phyloP scores from a whole-genome alignment of 2,113 vertebrate species.

The Bos javanicus region DNA sequence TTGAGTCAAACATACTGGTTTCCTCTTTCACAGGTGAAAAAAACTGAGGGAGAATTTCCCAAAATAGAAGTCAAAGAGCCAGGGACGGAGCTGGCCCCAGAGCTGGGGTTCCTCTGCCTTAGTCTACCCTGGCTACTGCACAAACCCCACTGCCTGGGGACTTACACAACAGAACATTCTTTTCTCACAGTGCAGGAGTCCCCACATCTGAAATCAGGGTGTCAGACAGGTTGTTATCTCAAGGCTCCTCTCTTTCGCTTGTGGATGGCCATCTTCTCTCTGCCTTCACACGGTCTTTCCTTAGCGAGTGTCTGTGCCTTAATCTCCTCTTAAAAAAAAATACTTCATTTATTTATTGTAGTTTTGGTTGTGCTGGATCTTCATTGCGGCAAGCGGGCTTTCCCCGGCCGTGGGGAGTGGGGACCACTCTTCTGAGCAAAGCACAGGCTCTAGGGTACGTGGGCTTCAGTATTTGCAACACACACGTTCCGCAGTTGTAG shows the following conservation, averaged over 20 bases:
- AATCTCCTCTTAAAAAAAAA: neutral
- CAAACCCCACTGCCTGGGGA: neutral
- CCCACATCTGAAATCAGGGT: neutral
- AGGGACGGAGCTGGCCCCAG: neutral
- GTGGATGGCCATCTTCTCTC: neutral
- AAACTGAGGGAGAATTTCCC: neutral
- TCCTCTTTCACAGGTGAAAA: neutral
- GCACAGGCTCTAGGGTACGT: neutral
- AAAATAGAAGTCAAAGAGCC: neutral
- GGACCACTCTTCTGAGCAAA: neutral
- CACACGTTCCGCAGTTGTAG: neutral
- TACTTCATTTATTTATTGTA: neutral
- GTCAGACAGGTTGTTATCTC: rapidly evolving
- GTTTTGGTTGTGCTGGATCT: neutral
- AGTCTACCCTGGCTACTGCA: neutral
- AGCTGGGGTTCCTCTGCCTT: neutral
- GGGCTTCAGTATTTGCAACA: neutral
- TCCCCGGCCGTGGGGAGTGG: too few species aligned
- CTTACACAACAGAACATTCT: neutral
- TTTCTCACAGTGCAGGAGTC: neutral
- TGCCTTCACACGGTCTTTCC: neutral
- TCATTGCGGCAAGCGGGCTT: neutral
- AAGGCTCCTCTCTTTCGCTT: neutral
- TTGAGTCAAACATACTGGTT: neutral
- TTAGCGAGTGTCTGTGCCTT: neutral